These are phyloP conservation scores for Orchesella flavescens DNA, from an alignment of 2,888 invertebrate species.

Conservation along the genomic window DNA sequence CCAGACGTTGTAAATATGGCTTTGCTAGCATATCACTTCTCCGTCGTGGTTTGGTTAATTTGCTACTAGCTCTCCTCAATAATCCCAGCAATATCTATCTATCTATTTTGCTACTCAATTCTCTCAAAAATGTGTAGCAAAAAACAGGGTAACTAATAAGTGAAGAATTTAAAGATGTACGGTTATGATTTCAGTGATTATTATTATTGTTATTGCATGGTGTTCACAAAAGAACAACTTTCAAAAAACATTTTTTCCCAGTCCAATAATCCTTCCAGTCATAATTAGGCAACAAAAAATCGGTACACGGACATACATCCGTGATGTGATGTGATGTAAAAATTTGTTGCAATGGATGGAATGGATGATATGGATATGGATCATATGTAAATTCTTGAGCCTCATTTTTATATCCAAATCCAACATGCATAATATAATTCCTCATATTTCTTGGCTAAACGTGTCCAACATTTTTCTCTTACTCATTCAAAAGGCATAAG, in stretches of 20 bases:
- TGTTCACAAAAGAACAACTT: conserved; percentile 48
- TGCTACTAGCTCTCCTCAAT: neutral
- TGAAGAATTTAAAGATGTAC: conserved; percentile 45
- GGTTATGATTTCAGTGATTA: conserved; percentile 58
- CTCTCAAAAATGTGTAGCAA: neutral
- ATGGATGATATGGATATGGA: conserved; percentile 48
- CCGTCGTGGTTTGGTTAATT: no score
- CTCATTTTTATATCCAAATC: conserved; percentile 32
- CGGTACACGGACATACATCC: conserved; percentile 56
- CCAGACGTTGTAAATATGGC: conserved; percentile 38
- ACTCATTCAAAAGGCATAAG: conserved; percentile 3
- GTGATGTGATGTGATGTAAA: conserved; percentile 45
- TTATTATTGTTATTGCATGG: conserved; percentile 59
- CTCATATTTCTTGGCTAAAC: conserved; percentile 39
- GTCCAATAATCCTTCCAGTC: conserved; percentile 32
- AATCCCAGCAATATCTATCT: neutral
- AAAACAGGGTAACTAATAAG: conserved; percentile 5
- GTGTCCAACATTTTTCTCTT: conserved; percentile 17
- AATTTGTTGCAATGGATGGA: conserved; percentile 24
- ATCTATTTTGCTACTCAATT: conserved; percentile 8
- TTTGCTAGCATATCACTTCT: neutral
- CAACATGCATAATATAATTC: conserved; percentile 23
- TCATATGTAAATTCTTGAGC: conserved; percentile 44
- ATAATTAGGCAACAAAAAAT: conserved; percentile 58
- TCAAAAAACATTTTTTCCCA: conserved; percentile 14